A percentile compares a stretch with the other conserved stretches of the same genome.
Conservation (phyloP, 2,113 vertebrate species). For the Clinocottus analis region DNA sequence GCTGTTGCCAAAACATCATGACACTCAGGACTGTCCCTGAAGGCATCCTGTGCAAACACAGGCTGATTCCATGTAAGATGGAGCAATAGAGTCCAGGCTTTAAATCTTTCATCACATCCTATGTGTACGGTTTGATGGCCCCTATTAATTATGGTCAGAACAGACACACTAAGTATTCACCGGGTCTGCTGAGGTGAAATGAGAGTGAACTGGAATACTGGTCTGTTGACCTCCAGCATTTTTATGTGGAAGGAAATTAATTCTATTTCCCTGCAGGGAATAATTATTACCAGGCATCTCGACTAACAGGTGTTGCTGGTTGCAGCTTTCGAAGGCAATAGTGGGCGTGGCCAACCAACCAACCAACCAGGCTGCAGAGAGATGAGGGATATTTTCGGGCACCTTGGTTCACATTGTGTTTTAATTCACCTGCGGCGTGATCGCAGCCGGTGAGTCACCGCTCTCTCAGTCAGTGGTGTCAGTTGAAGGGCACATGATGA, state of each 20-base stretch:
- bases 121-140: too few species aligned
- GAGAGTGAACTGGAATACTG: too few species aligned
- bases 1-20: too few species aligned
- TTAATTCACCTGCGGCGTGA: background rate
- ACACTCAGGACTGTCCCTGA: background rate
- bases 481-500: conserved; percentile 40
- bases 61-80: background rate
- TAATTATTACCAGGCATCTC: background rate
- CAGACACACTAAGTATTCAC: background rate
- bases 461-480: background rate
- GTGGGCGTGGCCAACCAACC: background rate
- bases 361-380: background rate
- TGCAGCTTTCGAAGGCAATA: background rate
- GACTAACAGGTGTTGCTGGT: background rate
- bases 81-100: background rate
- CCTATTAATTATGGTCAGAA: background rate
- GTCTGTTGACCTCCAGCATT: too few species aligned
- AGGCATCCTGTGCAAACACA: background rate
- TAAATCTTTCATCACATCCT: background rate
- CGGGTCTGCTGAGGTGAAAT: too few species aligned
- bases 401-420: background rate
- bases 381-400: background rate
- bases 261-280: rapidly evolving
- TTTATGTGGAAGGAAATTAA: background rate
- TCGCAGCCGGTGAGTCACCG: background rate